Percentiles rank a stretch among this genome's conserved stretches.
These are phyloP conservation scores for Dynastes maya DNA, from an alignment of 2,888 invertebrate genomes.

Conservation along the genomic window DNA sequence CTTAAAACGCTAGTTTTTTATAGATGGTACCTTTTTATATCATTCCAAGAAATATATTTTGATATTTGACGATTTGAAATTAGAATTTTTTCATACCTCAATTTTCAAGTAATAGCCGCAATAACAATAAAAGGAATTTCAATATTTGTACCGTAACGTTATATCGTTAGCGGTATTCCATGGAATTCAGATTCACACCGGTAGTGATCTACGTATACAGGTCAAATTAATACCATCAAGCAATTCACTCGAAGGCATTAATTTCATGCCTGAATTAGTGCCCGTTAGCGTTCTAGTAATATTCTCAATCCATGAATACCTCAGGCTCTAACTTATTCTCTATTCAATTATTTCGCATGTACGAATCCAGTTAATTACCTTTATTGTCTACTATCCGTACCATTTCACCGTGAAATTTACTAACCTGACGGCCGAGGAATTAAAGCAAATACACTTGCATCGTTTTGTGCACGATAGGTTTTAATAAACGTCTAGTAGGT, in stretches of 20 bases:
- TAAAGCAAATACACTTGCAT: slow-evolving; percentile 25
- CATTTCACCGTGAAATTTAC: slow-evolving; percentile 23
- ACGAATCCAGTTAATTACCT: slow-evolving; percentile 33
- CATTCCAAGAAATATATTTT: no score
- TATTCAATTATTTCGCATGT: slow-evolving; percentile 41
- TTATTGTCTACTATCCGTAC: slow-evolving; percentile 30
- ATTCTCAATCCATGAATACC: slow-evolving; percentile 31
- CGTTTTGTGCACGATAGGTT: slow-evolving; percentile 17
- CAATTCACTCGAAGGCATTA: slow-evolving; percentile 24
- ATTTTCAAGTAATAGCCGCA: no score
- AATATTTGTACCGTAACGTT: no score
- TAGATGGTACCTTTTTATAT: no score
- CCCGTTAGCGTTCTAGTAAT: slow-evolving; percentile 25
- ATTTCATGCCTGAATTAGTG: slow-evolving; percentile 37
- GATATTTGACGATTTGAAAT: no score
- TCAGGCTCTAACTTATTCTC: slow-evolving; percentile 29
- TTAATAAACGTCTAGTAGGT: slow-evolving; percentile 20
- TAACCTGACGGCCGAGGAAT: slow-evolving; percentile 3
- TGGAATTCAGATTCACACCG: no score
- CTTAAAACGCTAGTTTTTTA: no score
- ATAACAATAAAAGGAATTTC: no score
- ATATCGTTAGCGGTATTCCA: no score
- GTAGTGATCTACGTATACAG: slow-evolving; percentile 16
- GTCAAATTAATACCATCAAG: slow-evolving; percentile 3
- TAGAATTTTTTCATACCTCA: no score